phyloP scores from a whole-genome alignment of 1,140 invertebrate genomes.

The fruit fly (Drosophila melanogaster) region Release_6_plus_ISO1_MT NT_037436.4:1209501-1210000 shows the following conservation, averaged over 20 bases:
- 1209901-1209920: constrained; percentile 24
- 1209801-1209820: constrained; percentile 43
- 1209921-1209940: constrained; percentile 53
- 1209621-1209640: constrained; percentile 9
- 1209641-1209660: constrained; percentile 25
- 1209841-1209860: constrained; percentile 21
- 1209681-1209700: constrained; percentile 83
- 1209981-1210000: constrained; percentile 27
- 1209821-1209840: constrained; percentile 55
- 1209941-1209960: constrained; percentile 60
- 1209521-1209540: constrained; percentile 70
- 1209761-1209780: constrained; percentile 44
- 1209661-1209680: constrained; percentile 70
- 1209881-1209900: constrained; percentile 16
- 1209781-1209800: constrained; percentile 52
- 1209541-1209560: constrained; percentile 44
- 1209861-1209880: not conserved
- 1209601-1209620: constrained; percentile 33
- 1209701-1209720: constrained; percentile 75
- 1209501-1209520: constrained; percentile 42
- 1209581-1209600: constrained; percentile 45
- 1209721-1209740: constrained; percentile 24
- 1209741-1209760: constrained; percentile 1
- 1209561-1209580: constrained; percentile 35
- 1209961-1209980: constrained; percentile 79